phyloP scores from a whole-genome alignment of 2,797 vertebrate species.

The Morelia viridis region DNA sequence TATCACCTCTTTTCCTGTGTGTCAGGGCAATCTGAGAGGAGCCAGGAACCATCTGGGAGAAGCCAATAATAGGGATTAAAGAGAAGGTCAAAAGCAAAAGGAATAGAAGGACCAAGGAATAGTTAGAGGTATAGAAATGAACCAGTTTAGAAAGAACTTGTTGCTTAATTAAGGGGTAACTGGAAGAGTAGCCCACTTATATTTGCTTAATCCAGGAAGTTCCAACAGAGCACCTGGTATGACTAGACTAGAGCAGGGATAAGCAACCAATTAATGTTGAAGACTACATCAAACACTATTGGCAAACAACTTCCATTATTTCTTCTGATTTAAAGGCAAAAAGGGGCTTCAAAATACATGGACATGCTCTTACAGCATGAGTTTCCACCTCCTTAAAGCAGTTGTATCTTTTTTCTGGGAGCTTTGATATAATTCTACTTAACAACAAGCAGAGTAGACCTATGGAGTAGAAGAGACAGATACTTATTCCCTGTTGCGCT shows the following conservation, averaged over 20 bases:
- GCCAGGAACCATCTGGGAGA: background rate
- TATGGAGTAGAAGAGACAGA: background rate
- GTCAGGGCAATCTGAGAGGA: background rate
- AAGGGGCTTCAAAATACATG: background rate
- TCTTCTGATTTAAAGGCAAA: background rate
- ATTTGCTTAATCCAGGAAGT: no score
- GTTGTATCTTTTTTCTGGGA: background rate
- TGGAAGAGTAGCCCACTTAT: background rate
- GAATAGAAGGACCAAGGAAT: background rate
- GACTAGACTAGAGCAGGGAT: background rate
- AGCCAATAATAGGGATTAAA: background rate
- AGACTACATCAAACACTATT: background rate
- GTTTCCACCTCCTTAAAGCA: background rate
- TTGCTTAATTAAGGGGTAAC: background rate
- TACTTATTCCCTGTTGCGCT: background rate
- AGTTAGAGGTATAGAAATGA: background rate
- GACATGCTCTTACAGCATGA: background rate
- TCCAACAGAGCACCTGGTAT: no score
- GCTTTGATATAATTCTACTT: background rate
- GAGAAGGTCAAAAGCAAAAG: background rate
- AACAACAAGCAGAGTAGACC: background rate
- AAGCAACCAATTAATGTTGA: background rate
- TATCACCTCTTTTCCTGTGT: background rate
- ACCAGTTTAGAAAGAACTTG: background rate
- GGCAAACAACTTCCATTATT: background rate